phyloP scores from a whole-genome alignment of 2,888 invertebrate species.

The Malacosoma neustria region DNA sequence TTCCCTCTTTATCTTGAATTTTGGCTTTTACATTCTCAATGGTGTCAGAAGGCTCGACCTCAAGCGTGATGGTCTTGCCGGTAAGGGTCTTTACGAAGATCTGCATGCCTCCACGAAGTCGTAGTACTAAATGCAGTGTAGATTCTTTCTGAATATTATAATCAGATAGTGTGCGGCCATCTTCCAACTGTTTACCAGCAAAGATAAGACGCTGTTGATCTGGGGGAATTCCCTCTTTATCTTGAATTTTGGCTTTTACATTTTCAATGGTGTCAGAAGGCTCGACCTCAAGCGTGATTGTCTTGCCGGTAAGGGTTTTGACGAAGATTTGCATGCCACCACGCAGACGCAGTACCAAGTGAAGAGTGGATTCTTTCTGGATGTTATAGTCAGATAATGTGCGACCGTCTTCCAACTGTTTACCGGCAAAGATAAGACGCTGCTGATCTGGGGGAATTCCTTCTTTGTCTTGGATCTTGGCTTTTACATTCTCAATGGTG shows the following conservation, averaged over 20 bases:
- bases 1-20: slow-evolving; percentile 67
- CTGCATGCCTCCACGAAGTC: slow-evolving; percentile 80
- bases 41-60: slow-evolving; percentile 73
- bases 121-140: slow-evolving; percentile 71
- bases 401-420: slow-evolving; percentile 8
- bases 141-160: slow-evolving; percentile 78
- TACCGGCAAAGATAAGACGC: slow-evolving; percentile 8
- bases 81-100: slow-evolving; percentile 76
- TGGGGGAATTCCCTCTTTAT: slow-evolving; percentile 7
- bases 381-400: slow-evolving; percentile 9
- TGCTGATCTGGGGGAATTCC: slow-evolving; percentile 9
- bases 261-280: slow-evolving; percentile 5
- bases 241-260: slow-evolving; percentile 6
- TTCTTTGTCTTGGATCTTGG: slow-evolving; percentile 7
- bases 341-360: slow-evolving; percentile 6
- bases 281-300: slow-evolving; percentile 5
- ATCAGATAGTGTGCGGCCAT: slow-evolving; percentile 45
- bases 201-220: slow-evolving; percentile 5
- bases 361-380: slow-evolving; percentile 8
- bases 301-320: slow-evolving; percentile 7
- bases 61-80: slow-evolving; percentile 71
- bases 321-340: slow-evolving; percentile 11
- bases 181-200: slow-evolving; percentile 5
- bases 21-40: slow-evolving; percentile 77
- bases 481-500: slow-evolving; percentile 6